Conservation (phyloP, 2,113 vertebrate genomes). For the Pipra filicauda region DNA sequence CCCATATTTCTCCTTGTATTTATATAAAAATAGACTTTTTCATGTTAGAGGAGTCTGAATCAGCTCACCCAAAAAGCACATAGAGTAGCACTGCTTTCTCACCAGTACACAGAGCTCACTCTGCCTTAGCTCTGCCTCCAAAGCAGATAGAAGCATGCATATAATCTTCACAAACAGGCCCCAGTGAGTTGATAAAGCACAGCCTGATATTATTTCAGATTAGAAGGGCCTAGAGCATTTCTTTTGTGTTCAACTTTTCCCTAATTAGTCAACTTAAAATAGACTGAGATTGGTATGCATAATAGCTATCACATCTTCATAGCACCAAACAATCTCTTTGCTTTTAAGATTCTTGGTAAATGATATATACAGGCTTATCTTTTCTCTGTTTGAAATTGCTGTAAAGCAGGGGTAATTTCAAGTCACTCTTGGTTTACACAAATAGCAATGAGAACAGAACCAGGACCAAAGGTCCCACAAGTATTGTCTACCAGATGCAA, state of each 20-base stretch:
- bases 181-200: slow-evolving; percentile 3
- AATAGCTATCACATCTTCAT: slow-evolving; percentile 37
- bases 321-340: background rate
- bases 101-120: background rate
- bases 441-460: slow-evolving; percentile 2
- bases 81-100: background rate
- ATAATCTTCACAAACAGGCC: background rate
- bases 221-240: slow-evolving; percentile 7
- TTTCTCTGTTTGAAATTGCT: slow-evolving; percentile 42
- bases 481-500: background rate
- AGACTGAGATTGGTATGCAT: slow-evolving; percentile 15
- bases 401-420: slow-evolving; percentile 4
- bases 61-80: background rate
- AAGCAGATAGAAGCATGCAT: background rate
- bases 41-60: background rate
- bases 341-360: slow-evolving; percentile 16
- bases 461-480: slow-evolving; percentile 15
- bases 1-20: background rate
- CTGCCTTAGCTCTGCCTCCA: background rate
- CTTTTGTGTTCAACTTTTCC: slow-evolving; percentile 18
- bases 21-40: background rate
- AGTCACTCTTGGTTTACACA: background rate
- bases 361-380: slow-evolving; percentile 8
- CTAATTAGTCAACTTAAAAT: slow-evolving; percentile 26
- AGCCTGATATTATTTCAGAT: slow-evolving; percentile 22